Conservation (phyloP, 2,797 vertebrate genomes). For the Myotis planiceps region DNA sequence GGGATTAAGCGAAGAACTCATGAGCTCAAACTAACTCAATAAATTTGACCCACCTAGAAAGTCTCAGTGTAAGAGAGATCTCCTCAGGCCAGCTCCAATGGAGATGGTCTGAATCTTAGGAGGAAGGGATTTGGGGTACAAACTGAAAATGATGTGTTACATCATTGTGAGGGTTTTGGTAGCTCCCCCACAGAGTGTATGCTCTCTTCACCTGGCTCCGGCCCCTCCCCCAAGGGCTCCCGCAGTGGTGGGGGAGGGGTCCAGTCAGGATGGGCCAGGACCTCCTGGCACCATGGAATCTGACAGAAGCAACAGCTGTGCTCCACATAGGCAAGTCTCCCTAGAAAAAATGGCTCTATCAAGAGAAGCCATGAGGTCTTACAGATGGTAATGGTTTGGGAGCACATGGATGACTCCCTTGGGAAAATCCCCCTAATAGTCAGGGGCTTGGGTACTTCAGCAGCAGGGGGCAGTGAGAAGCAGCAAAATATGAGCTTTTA, state of each 20-base stretch:
- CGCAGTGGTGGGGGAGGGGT: rapidly evolving
- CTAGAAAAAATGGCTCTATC: background rate
- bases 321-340: background rate
- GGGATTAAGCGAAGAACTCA: background rate
- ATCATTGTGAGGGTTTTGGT: background rate
- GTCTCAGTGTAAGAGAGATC: background rate
- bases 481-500: background rate
- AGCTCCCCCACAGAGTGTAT: background rate
- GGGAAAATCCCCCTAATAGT: background rate
- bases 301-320: background rate
- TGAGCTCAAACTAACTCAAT: background rate
- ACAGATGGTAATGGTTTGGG: background rate
- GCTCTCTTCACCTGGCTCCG: background rate
- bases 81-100: background rate
- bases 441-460: background rate
- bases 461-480: background rate
- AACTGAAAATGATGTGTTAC: background rate
- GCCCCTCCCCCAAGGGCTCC: background rate
- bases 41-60: background rate
- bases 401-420: background rate
- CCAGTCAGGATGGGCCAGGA: background rate
- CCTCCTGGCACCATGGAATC: background rate
- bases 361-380: background rate
- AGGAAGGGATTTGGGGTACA: background rate
- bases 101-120: background rate